These are phyloP conservation scores for Aromia moschata DNA, from an alignment of 2,888 invertebrate species.

Conservation along the genomic window DNA sequence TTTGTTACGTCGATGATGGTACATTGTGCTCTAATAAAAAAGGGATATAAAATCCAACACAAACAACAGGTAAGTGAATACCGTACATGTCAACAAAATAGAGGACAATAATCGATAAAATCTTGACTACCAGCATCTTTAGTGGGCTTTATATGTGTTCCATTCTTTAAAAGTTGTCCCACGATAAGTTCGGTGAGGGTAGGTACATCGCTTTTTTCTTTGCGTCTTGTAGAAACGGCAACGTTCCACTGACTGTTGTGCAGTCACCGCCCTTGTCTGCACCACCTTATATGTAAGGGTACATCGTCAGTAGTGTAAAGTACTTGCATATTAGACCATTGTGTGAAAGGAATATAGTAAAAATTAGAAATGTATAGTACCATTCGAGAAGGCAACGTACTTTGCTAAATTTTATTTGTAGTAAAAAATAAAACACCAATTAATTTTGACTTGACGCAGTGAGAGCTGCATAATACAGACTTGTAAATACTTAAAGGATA, in stretches of 20 bases:
- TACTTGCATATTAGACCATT: too few relatives aligned
- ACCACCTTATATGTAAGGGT: too few relatives aligned
- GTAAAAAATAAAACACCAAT: too few relatives aligned
- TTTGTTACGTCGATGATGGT: not conserved
- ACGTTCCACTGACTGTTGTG: slow-evolving; percentile 37
- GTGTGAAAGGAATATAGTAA: too few relatives aligned
- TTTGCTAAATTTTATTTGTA: too few relatives aligned
- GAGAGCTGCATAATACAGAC: too few relatives aligned
- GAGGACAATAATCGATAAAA: slow-evolving; percentile 46
- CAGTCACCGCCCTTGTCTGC: too few relatives aligned
- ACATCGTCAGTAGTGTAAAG: too few relatives aligned
- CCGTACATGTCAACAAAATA: slow-evolving; percentile 34
- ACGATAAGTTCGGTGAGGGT: slow-evolving; percentile 23
- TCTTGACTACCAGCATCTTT: slow-evolving; percentile 52
- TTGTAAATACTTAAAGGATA: too few relatives aligned
- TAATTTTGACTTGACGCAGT: too few relatives aligned
- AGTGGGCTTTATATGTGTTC: slow-evolving; percentile 27
- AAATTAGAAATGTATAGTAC: too few relatives aligned
- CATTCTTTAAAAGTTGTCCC: slow-evolving; percentile 20
- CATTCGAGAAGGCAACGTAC: too few relatives aligned
- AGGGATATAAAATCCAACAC: slow-evolving; percentile 28
- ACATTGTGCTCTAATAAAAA: slow-evolving; percentile 6
- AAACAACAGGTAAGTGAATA: slow-evolving; percentile 37
- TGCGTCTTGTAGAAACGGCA: slow-evolving; percentile 32
- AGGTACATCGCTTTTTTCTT: slow-evolving; percentile 19